Conservation (phyloP, 2,888 invertebrate species). For the Drosophila meridiana region DNA sequence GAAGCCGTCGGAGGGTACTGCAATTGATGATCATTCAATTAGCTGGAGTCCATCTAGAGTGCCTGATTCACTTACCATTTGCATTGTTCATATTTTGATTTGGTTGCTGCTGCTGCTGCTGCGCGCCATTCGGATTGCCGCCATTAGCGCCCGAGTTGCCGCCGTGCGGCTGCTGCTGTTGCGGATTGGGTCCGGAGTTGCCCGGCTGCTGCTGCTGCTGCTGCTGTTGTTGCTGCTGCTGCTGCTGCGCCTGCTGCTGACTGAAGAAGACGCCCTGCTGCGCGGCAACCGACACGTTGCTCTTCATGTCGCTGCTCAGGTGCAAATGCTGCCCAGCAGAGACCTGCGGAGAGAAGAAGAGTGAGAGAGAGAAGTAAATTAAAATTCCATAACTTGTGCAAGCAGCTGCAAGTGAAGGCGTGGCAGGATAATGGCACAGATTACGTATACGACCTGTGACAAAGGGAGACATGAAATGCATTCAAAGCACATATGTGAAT, state of each 20-base stretch:
- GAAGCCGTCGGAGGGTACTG: slow-evolving; percentile 86
- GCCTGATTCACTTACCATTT: slow-evolving; percentile 74
- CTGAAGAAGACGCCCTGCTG: slow-evolving; percentile 93
- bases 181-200: slow-evolving; percentile 64
- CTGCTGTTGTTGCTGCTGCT: slow-evolving; percentile 86
- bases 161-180: slow-evolving; percentile 64
- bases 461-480: not conserved
- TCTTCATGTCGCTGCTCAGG: slow-evolving; percentile 90
- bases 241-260: slow-evolving; percentile 84
- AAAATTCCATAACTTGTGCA: slow-evolving; percentile 13
- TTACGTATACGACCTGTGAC: slow-evolving; percentile 12
- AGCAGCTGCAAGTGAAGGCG: slow-evolving; percentile 3
- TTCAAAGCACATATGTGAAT: not conserved
- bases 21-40: not conserved
- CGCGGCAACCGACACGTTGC: slow-evolving; percentile 92
- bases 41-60: not conserved
- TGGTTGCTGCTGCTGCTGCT: slow-evolving; percentile 80
- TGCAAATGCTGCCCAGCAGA: slow-evolving; percentile 95
- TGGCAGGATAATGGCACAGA: not conserved
- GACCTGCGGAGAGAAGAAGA: slow-evolving; percentile 86
- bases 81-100: slow-evolving; percentile 84
- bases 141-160: slow-evolving; percentile 53
- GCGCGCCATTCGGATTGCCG: slow-evolving; percentile 84
- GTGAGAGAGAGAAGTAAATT: slow-evolving; percentile 7
- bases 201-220: slow-evolving; percentile 68